Evolutionary conservation across 1,140 invertebrate species (phyloP).

Genomic region (Lordiphosa clarofinis): DNA sequence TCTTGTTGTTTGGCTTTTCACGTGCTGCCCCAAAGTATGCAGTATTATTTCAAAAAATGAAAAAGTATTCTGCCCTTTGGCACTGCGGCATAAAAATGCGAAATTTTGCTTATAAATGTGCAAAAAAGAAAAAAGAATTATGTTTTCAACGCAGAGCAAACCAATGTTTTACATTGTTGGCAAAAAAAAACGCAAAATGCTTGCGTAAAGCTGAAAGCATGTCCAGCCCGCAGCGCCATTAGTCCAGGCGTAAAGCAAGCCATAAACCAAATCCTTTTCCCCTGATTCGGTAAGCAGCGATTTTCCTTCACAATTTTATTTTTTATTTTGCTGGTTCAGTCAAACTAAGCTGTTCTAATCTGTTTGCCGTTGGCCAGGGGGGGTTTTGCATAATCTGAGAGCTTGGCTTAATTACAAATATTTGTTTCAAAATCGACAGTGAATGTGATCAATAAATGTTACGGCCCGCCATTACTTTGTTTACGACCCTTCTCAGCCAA

Average conservation of each 20-base stretch:
- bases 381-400: too few species aligned
- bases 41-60: slow-evolving; percentile 18
- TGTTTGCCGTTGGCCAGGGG: slow-evolving; percentile 62
- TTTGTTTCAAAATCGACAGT: too few species aligned
- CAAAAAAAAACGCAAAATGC: slow-evolving; percentile 25
- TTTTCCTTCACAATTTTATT: too few species aligned
- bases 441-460: too few species aligned
- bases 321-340: too few species aligned
- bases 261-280: slow-evolving; percentile 61
- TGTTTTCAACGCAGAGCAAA: too few species aligned
- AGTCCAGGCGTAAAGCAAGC: slow-evolving; percentile 41
- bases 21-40: slow-evolving; percentile 41
- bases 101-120: slow-evolving; percentile 13
- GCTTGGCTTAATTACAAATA: too few species aligned
- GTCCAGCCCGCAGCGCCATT: slow-evolving; percentile 63
- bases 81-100: slow-evolving; percentile 45
- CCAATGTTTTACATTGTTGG: slow-evolving; percentile 71
- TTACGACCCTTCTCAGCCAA: slow-evolving; percentile 7
- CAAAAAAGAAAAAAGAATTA: slow-evolving; percentile 19
- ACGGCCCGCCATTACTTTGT: too few species aligned
- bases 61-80: slow-evolving; percentile 33
- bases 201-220: slow-evolving; percentile 35
- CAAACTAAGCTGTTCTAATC: slow-evolving; percentile 65
- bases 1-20: slow-evolving; percentile 9
- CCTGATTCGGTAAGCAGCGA: slow-evolving; percentile 49